Evolutionary conservation across 2,113 vertebrate species (phyloP), one percentile per base, ranked within the genome.

Genomic region (Gopherus flavomarginatus): DNA sequence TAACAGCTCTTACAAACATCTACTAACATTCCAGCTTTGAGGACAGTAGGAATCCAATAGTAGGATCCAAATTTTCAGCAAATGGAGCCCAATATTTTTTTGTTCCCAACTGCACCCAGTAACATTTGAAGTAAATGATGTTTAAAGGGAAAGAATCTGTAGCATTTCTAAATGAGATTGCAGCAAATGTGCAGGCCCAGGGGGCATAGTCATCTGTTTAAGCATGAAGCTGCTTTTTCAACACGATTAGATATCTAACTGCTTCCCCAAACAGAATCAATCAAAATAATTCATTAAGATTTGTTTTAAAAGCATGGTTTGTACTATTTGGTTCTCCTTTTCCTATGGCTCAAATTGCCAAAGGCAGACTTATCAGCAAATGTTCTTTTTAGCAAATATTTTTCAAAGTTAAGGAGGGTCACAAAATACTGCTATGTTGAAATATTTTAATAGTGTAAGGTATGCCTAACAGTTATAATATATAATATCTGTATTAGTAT

Each of bases 211-310:
- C 95, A 89, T 14, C 91, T 92, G 78, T 81, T 97, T 93, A 93
- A 95, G 83, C 88, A 91, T 29, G 91, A 95, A 93, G 83, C 94
- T 77, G 31, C 96, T 95, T 95, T 97, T 94, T 97, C 87, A 95
- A 84, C 54, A 88, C 86, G 90, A 91, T 92, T 95, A 97, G 52
- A 88, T 11, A 87, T 47, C 81, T 94, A 93, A 97, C 1, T 54
- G 86, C 86, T 85, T 95, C 77, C 79, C 92, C 92, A 85, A 94
- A 95, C 86, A 44, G 77, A 90, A 8, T 57, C 11, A 89, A 88
- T 1, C 92, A 82, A 95, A 79, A 54, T 90, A 97, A 92, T 85
- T 95, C 90, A 95, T 96, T 57, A 95, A 88, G 54, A 83, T 88
- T 91, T 95, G 82, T 69, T 94, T 96, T 93, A 89, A 97, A 97